Evolutionary conservation across 2,888 invertebrate species (phyloP).

Genomic region (Parthenolecanium corni): DNA sequence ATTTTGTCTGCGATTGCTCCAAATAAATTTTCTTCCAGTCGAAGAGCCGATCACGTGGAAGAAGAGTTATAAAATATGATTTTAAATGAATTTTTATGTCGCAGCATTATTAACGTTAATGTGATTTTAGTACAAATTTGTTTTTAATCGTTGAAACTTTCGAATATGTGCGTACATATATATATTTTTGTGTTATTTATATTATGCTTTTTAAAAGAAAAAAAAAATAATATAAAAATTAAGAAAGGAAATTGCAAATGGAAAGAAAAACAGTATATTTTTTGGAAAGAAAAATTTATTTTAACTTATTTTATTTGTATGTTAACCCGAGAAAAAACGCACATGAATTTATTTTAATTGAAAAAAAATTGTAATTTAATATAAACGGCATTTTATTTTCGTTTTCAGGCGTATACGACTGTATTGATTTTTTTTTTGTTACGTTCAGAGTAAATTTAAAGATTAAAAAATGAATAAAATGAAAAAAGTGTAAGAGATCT

Average conservation of each 20-base stretch:
- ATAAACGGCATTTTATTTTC: not conserved
- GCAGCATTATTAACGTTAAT: conserved; percentile 9
- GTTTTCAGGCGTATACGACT: not conserved
- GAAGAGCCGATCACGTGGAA: too few relatives aligned
- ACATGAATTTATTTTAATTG: not conserved
- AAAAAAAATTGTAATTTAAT: conserved; percentile 6
- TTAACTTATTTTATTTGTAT: not conserved
- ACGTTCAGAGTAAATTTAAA: not conserved
- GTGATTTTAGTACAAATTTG: conserved; percentile 27
- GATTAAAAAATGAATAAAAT: too few relatives aligned
- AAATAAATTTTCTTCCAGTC: not conserved
- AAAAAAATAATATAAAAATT: not conserved
- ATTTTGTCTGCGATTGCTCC: not conserved
- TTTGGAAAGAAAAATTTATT: not conserved
- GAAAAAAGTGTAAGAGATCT: too few relatives aligned
- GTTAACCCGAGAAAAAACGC: not conserved
- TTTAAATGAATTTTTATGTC: not conserved
- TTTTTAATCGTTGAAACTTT: conserved; percentile 18
- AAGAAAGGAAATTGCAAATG: not conserved
- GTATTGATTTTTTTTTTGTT: conserved; percentile 12
- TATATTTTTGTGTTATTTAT: not conserved
- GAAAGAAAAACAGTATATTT: not conserved
- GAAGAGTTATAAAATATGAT: too few relatives aligned
- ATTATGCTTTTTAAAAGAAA: not conserved
- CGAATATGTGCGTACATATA: not conserved